phyloP scores from a whole-genome alignment of 2,113 vertebrate species.

The Phyllopteryx taeniolatus region DNA sequence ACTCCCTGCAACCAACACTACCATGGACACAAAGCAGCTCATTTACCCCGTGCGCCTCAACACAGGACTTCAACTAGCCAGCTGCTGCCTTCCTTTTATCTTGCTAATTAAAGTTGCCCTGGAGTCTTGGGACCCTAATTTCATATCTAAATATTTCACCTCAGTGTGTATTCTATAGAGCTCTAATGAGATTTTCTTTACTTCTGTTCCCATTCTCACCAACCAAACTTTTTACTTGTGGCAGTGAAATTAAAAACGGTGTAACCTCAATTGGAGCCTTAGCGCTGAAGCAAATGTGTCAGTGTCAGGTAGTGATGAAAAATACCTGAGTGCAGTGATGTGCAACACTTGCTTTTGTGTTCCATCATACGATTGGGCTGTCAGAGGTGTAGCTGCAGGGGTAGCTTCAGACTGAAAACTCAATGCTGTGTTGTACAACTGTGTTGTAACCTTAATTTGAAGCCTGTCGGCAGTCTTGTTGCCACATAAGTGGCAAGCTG shows the following conservation, averaged over 20 bases:
- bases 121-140: conserved; percentile 28
- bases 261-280: conserved; percentile 18
- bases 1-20: conserved; percentile 15
- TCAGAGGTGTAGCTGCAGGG: conserved; percentile 51
- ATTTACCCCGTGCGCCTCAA: conserved; percentile 30
- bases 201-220: conserved; percentile 30
- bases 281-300: conserved; percentile 17
- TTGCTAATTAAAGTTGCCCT: conserved; percentile 51
- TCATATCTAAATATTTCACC: conserved; percentile 51
- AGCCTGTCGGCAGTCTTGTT: conserved; percentile 33
- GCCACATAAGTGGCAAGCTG: conserved; percentile 28
- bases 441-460: conserved; percentile 51
- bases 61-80: conserved; percentile 30
- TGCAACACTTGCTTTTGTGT: conserved; percentile 41
- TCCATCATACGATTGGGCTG: conserved; percentile 52
- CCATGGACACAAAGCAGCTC: conserved; percentile 43
- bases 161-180: conserved; percentile 41
- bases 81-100: conserved; percentile 48
- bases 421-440: conserved; percentile 34
- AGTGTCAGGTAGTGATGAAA: conserved; percentile 30
- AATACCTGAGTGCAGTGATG: conserved; percentile 33
- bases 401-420: conserved; percentile 29
- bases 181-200: conserved; percentile 33
- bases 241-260: conserved; percentile 24
- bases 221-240: conserved; percentile 28